These are phyloP conservation scores for Antheraea mylitta DNA, from an alignment of 1,140 invertebrate genomes.

Conservation along the genomic window DNA sequence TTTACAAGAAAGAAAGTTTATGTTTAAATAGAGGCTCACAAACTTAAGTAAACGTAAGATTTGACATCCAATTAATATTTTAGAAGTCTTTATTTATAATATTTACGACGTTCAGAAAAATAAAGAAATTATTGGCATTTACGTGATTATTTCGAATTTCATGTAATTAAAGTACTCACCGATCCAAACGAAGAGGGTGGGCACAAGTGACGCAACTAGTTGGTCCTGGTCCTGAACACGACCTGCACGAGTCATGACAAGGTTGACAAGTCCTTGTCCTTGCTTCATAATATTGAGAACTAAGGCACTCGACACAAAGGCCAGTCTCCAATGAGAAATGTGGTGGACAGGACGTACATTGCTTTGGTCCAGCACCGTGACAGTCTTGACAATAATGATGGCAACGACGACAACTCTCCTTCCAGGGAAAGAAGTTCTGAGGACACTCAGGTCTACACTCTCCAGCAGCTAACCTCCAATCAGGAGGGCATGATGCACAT, in stretches of 20 bases:
- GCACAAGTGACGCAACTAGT: slow-evolving; percentile 84
- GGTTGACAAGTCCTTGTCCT: slow-evolving; percentile 83
- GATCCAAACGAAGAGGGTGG: slow-evolving; percentile 83
- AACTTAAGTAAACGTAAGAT: too few species aligned
- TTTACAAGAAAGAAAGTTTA: neutral
- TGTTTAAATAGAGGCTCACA: too few species aligned
- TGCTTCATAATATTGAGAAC: slow-evolving; percentile 85
- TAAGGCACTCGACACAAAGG: slow-evolving; percentile 86
- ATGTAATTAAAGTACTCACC: slow-evolving; percentile 37
- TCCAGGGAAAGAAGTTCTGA: slow-evolving; percentile 88
- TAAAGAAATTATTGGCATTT: neutral
- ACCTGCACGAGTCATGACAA: slow-evolving; percentile 85
- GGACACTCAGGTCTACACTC: slow-evolving; percentile 91
- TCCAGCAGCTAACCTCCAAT: slow-evolving; percentile 87
- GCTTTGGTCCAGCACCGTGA: slow-evolving; percentile 79
- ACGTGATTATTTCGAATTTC: neutral
- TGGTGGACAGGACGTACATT: slow-evolving; percentile 85
- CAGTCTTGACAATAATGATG: slow-evolving; percentile 91
- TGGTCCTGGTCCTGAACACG: slow-evolving; percentile 85
- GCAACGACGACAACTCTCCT: slow-evolving; percentile 89
- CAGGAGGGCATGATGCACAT: slow-evolving; percentile 88
- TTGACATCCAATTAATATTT: too few species aligned
- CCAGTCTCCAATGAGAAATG: slow-evolving; percentile 85
- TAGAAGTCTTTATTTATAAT: too few species aligned
- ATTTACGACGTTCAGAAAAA: too few species aligned